Base-by-base conservation (phyloP, 2,888 invertebrate genomes). In the Yponomeuta malinellus region DNA sequence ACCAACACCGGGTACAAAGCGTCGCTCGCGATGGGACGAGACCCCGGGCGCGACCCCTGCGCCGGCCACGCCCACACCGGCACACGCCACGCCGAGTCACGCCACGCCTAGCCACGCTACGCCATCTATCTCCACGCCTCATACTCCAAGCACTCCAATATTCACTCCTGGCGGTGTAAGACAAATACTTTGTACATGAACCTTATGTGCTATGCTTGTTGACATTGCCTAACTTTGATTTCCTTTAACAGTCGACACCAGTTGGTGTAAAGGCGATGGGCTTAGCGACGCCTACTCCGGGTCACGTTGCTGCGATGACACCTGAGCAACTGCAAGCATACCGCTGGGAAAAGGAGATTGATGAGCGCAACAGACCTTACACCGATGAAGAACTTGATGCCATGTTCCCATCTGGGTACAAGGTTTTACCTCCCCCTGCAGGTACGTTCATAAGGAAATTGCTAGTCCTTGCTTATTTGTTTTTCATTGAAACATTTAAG, bases 301-400 rank as follows among this genome's bases (percentile, higher is more conserved):
- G 98, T 29, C 98, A 99, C 80, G 93, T 99, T 73, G 96, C 98
- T 74, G 97, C 98, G 15, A 99, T 99, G 99, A 99, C 99, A 0
- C 99, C 99, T 0, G 99, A 99, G 86, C 99, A 99, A 86, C 91
- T 99, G 74, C 99, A 99, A 88, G 98, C 98, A 0, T 99, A 98
- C 85, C 95, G 98, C 48, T 98, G 98, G 98, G 99, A 99, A 88
- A 95, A 98, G 79, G 99, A 99, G 90, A 99, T 99, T 73, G 99
- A 99, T 81, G 99, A 99, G 85, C 94, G 99, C 72, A 99, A 99
- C 87, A 93, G 99, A 75, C 99, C 99, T 0, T 95, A 98, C 78
- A 96, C 97, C 0, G 99, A 99, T 81, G 99, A 99, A 82, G 99
- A 99, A 86, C 92, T 99, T 71, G 99, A 99, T 86, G 94, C 97